Conservation (phyloP, 2,888 invertebrate species). For the Mesorhabditis belari region DNA sequence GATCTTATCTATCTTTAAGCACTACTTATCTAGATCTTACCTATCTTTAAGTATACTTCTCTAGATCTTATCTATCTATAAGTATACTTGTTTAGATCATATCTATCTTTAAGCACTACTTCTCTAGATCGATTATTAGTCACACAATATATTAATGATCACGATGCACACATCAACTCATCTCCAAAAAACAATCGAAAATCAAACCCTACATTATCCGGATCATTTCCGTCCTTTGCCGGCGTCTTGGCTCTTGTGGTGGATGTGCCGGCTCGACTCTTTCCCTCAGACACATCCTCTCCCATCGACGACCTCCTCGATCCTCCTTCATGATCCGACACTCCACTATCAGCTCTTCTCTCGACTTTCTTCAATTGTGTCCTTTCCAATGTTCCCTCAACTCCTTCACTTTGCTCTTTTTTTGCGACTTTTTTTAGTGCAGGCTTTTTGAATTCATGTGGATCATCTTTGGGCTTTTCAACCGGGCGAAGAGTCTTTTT, state of each 20-base stretch:
- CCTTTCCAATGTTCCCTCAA: constrained; percentile 3
- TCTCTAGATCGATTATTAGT: too few relatives aligned
- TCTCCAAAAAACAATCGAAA: too few relatives aligned
- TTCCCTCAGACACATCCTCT: not conserved
- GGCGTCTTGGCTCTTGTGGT: not conserved
- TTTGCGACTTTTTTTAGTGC: constrained; percentile 42
- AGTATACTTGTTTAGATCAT: too few relatives aligned
- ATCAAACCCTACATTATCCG: not conserved
- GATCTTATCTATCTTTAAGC: too few relatives aligned
- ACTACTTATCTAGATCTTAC: too few relatives aligned
- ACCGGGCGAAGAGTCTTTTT: constrained; percentile 25
- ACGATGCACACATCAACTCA: too few relatives aligned
- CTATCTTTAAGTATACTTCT: too few relatives aligned
- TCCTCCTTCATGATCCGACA: not conserved
- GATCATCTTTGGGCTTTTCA: constrained; percentile 9
- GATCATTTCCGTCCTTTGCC: not conserved
- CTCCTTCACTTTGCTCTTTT: constrained; percentile 20
- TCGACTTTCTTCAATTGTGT: not conserved
- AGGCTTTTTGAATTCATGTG: constrained; percentile 15
- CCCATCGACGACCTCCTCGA: not conserved
- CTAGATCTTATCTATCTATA: too few relatives aligned
- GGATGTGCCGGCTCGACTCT: not conserved
- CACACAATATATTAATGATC: too few relatives aligned
- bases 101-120: too few relatives aligned
- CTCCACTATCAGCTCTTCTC: not conserved